These are phyloP conservation scores for Centropus unirufus DNA, from an alignment of 2,113 vertebrate species.

Conservation along the genomic window DNA sequence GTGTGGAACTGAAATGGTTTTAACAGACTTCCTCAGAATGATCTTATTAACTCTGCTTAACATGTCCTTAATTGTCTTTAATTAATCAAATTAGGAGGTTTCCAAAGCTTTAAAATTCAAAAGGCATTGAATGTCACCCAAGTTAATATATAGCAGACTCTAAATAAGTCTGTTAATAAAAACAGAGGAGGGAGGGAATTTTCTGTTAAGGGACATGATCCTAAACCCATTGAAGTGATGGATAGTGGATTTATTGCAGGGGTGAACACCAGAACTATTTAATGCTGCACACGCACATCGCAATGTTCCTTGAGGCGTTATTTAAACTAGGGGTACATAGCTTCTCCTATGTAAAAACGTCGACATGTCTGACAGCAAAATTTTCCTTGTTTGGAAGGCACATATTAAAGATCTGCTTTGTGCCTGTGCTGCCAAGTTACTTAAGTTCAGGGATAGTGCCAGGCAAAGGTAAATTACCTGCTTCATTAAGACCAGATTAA, in stretches of 20 bases:
- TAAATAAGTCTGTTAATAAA: conserved; percentile 3
- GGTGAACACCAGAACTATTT: neutral
- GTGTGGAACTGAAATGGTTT: neutral
- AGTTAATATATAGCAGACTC: conserved; percentile 58
- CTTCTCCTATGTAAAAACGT: fast-evolving
- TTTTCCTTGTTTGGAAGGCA: neutral
- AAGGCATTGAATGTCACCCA: conserved; percentile 56
- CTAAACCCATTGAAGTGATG: neutral
- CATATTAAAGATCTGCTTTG: neutral
- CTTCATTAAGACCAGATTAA: neutral
- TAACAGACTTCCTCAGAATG: conserved; percentile 59
- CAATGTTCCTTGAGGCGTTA: neutral
- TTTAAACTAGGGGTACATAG: neutral
- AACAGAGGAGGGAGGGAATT: neutral
- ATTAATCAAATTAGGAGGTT: conserved; percentile 72
- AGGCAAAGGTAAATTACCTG: neutral
- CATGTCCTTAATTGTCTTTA: conserved; percentile 58
- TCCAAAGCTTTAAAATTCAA: conserved; percentile 71
- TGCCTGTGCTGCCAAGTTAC: neutral
- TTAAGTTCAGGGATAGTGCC: neutral
- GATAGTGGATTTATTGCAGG: neutral
- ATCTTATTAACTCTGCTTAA: conserved; percentile 65
- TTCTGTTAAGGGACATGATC: neutral
- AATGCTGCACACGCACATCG: neutral
- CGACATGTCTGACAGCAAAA: neutral